Evolutionary conservation across 2,113 vertebrate species (phyloP).

Genomic region (Callipepla californica): DNA sequence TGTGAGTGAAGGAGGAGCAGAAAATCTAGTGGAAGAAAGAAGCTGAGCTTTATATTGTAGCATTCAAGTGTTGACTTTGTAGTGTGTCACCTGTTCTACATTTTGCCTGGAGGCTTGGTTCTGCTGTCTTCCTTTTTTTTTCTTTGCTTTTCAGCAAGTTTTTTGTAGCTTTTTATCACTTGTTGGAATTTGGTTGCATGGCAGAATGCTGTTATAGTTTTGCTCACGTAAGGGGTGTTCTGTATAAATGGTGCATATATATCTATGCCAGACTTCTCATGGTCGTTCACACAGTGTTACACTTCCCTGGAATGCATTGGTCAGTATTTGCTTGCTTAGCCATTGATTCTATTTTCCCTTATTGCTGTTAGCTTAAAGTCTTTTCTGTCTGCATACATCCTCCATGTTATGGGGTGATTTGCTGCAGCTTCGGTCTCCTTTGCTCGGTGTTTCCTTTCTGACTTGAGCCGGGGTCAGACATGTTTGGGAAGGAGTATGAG

Average conservation of each 20-base stretch:
- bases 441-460: background rate
- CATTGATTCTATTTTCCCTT: background rate
- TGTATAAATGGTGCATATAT: background rate
- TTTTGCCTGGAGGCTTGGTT: background rate
- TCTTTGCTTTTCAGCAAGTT: background rate
- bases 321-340: background rate
- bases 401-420: background rate
- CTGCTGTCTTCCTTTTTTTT: background rate
- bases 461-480: background rate
- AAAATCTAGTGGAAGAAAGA: background rate
- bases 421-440: background rate
- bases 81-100: background rate
- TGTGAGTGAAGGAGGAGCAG: background rate
- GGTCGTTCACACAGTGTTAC: fast-evolving
- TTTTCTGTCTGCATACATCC: background rate
- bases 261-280: fast-evolving
- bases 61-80: background rate
- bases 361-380: background rate
- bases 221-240: background rate
- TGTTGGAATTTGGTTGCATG: background rate
- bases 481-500: background rate
- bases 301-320: background rate
- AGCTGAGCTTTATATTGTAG: background rate
- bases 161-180: background rate
- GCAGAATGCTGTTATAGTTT: background rate